Conservation (phyloP, 53 echinoderm and acorn worm species). For the Temnopleurus reevesii region DNA sequence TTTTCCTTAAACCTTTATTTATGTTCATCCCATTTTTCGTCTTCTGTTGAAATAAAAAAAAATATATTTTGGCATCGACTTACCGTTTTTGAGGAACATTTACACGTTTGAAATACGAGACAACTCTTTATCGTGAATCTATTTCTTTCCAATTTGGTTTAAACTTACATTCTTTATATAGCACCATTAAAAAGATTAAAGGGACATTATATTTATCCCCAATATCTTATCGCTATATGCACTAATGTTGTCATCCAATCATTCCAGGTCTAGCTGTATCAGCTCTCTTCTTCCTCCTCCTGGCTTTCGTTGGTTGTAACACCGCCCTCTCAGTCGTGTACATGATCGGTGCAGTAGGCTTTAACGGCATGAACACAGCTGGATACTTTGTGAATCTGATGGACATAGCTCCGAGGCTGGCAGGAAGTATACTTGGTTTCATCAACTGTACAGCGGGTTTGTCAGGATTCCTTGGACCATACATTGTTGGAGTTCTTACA, state of each 20-base stretch:
- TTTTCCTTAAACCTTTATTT: no score
- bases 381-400: slow-evolving; percentile 38
- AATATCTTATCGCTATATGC: no score
- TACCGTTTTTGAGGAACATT: no score
- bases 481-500: slow-evolving; percentile 10
- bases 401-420: slow-evolving; percentile 39
- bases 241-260: no score
- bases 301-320: slow-evolving; percentile 18
- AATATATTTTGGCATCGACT: no score
- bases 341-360: slow-evolving; percentile 16
- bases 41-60: no score
- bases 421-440: slow-evolving; percentile 23
- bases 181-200: no score
- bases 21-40: no score
- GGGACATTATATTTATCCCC: no score
- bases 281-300: not conserved
- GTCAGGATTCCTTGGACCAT: not conserved
- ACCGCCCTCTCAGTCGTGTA: slow-evolving; percentile 3
- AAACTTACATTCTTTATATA: not conserved
- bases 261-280: not conserved
- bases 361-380: not conserved
- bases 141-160: not conserved
- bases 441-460: not conserved
- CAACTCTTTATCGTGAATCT: no score
- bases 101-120: no score